These are phyloP conservation scores for Cyanoliseus patagonus DNA, from an alignment of 2,113 vertebrate species.

Conservation along the genomic window DNA sequence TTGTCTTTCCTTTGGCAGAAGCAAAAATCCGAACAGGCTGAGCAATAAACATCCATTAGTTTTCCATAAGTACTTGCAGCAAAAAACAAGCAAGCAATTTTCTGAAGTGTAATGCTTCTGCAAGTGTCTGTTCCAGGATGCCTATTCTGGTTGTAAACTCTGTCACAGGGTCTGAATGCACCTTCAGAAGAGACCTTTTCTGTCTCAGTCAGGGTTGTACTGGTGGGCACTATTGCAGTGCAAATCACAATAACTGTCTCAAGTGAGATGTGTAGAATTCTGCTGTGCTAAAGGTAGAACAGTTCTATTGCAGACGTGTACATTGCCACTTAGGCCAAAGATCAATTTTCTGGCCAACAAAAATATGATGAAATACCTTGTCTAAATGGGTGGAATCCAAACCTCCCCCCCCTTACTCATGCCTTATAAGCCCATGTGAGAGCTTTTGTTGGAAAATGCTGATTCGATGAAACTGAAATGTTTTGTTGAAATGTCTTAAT, in stretches of 20 bases:
- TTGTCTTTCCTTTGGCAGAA: background rate
- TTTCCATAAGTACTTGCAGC: background rate
- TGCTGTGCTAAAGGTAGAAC: background rate
- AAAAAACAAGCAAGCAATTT: background rate
- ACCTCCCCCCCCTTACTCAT: background rate
- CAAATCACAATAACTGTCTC: background rate
- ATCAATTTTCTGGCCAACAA: background rate
- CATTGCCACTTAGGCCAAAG: background rate
- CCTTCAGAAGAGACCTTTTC: background rate
- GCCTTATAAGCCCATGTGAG: slow-evolving; percentile 9
- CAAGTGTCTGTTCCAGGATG: background rate
- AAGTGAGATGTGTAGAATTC: background rate
- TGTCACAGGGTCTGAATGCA: background rate
- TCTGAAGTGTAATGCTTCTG: background rate
- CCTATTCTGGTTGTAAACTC: background rate
- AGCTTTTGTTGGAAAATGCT: slow-evolving; percentile 45
- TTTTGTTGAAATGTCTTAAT: slow-evolving; percentile 56
- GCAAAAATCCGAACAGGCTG: background rate
- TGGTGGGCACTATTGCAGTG: background rate
- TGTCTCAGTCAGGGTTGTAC: background rate
- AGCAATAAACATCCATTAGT: background rate
- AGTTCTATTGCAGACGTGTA: background rate
- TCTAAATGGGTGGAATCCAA: background rate
- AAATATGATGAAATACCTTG: background rate
- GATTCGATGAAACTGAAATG: slow-evolving; percentile 39